A percentile compares a stretch with the other conserved stretches of the same genome.
Evolutionary conservation across 2,113 vertebrate species (phyloP).

Genomic region (Talpa occidentalis): DNA sequence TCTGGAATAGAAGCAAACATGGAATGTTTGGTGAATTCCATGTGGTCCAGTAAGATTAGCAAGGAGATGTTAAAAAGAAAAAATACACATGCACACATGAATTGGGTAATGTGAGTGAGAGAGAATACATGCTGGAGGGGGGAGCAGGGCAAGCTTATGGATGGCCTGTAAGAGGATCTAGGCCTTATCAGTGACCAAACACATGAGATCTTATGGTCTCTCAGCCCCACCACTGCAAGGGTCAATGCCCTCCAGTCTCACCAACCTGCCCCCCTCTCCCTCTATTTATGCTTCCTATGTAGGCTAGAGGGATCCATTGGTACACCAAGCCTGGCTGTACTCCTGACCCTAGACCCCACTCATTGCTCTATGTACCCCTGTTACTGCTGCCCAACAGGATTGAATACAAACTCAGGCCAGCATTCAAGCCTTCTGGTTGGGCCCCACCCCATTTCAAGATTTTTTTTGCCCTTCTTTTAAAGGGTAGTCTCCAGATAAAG

Average conservation of each 20-base stretch:
- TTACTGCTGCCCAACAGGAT: neutral
- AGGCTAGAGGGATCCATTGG: neutral
- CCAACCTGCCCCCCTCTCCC: neutral
- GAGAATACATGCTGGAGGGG: neutral
- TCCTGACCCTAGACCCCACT: neutral
- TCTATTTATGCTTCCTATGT: rapidly evolving
- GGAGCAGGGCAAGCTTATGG: neutral
- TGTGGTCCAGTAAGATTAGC: neutral
- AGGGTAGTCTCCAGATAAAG: neutral
- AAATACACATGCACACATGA: neutral
- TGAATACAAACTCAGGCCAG: neutral
- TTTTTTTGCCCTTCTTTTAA: neutral
- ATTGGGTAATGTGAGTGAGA: neutral
- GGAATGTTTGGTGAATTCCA: neutral
- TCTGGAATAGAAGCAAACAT: neutral
- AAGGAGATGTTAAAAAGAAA: neutral
- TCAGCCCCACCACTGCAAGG: neutral
- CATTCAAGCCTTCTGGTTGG: neutral
- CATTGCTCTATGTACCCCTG: neutral
- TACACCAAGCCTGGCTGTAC: neutral
- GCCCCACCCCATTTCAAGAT: neutral
- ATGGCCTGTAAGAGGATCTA: neutral
- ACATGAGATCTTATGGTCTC: neutral
- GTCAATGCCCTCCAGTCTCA: neutral
- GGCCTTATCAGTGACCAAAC: neutral